Conservation (phyloP, 2,797 vertebrate species). For the Hemitrygon akajei region DNA sequence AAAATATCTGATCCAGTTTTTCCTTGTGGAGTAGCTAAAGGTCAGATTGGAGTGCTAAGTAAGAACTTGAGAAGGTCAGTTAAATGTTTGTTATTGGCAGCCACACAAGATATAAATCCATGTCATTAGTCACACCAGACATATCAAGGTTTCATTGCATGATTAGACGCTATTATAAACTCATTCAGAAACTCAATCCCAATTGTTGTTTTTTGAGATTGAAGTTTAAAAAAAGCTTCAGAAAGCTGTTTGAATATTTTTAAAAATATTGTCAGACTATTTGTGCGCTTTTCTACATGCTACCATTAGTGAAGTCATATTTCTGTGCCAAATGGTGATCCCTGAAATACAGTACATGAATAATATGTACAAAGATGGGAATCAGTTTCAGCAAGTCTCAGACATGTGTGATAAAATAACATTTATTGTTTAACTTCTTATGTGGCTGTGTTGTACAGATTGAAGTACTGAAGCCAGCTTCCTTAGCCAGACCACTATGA, state of each 20-base stretch:
- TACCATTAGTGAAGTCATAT: neutral
- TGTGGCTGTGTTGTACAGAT: neutral
- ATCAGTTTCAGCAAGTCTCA: neutral
- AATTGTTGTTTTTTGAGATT: neutral
- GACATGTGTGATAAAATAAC: neutral
- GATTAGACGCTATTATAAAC: neutral
- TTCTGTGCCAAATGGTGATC: neutral
- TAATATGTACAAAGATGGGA: neutral
- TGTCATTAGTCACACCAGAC: neutral
- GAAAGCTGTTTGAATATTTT: neutral
- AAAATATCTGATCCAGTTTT: neutral
- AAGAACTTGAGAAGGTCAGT: constrained; percentile 36
- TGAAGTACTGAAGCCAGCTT: neutral
- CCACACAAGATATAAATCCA: neutral
- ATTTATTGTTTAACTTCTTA: neutral
- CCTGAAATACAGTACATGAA: constrained; percentile 9
- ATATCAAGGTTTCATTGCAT: constrained; percentile 3
- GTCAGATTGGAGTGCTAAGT: neutral
- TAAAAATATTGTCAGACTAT: neutral
- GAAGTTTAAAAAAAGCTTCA: neutral
- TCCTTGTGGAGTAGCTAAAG: neutral
- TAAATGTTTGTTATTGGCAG: constrained; percentile 32
- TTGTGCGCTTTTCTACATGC: neutral
- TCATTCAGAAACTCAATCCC: neutral
- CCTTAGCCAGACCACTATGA: neutral